Percentiles rank a stretch among this genome's conserved stretches.
phyloP scores from a whole-genome alignment of 35 echinoderm and acorn worm species.

The Ophioderma brevispina region DNA sequence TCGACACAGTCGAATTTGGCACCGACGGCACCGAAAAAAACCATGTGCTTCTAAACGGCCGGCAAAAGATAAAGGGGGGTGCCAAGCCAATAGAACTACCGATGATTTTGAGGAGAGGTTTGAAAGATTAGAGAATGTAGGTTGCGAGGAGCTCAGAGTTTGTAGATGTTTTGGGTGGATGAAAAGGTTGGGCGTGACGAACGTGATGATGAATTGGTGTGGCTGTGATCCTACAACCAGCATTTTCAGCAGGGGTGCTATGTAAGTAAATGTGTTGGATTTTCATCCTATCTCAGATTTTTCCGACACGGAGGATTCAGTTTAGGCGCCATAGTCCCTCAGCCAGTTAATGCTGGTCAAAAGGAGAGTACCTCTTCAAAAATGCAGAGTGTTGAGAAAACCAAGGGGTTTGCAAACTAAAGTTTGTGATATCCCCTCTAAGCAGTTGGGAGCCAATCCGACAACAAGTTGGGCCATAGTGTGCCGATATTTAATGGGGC shows the following conservation, averaged over 20 bases:
- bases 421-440: too few species aligned
- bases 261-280: neutral
- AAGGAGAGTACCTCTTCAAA: neutral
- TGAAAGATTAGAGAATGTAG: neutral
- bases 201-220: neutral
- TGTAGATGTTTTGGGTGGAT: neutral
- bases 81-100: neutral
- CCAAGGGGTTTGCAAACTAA: too few species aligned
- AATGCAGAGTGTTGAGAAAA: too few species aligned
- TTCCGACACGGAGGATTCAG: neutral
- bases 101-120: too few species aligned
- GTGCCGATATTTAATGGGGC: too few species aligned
- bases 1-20: neutral
- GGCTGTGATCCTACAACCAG: too few species aligned
- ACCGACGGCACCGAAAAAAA: neutral
- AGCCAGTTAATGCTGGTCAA: too few species aligned
- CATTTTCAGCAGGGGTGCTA: neutral
- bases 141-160: neutral
- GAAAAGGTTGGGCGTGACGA: neutral
- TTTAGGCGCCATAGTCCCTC: neutral
- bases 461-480: too few species aligned
- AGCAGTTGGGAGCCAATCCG: too few species aligned
- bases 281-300: neutral
- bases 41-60: neutral
- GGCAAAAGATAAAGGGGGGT: neutral